Conservation (phyloP, 2,113 vertebrate genomes). For the Noturus placidus region DNA sequence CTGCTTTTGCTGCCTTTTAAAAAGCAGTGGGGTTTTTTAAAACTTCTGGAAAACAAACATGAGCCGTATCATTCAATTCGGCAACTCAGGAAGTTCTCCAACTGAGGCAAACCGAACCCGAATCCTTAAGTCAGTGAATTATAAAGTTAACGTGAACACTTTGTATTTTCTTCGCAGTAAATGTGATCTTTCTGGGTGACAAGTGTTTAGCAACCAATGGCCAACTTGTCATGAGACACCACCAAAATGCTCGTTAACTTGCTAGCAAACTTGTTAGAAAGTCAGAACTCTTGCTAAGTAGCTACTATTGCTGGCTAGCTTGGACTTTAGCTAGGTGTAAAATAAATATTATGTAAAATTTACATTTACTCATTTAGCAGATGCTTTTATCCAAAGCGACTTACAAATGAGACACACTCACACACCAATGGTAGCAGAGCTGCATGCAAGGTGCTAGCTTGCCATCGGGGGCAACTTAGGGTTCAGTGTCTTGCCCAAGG, state of each 20-base stretch:
- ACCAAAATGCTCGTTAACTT: not conserved
- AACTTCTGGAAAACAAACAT: slow-evolving; percentile 12
- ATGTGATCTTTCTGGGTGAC: not conserved
- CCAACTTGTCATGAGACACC: not conserved
- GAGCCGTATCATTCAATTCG: not conserved
- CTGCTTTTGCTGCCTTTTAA: not conserved
- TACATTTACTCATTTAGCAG: too few relatives aligned
- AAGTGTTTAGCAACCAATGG: not conserved
- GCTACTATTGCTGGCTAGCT: not conserved
- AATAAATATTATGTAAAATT: not conserved
- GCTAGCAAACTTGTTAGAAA: not conserved
- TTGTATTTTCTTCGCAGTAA: not conserved
- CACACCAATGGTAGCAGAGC: too few relatives aligned
- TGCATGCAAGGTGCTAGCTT: too few relatives aligned
- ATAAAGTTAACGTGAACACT: not conserved
- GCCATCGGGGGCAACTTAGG: too few relatives aligned
- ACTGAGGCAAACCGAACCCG: not conserved
- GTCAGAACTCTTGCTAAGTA: not conserved
- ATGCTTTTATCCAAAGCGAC: too few relatives aligned
- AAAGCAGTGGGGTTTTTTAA: not conserved
- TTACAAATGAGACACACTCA: too few relatives aligned
- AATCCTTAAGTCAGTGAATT: not conserved
- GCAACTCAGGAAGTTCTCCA: not conserved
- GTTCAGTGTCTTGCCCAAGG: too few relatives aligned
- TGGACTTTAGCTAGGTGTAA: not conserved